Evolutionary conservation across 2,113 vertebrate species (phyloP), one percentile per base, ranked within the genome.

Genomic region (Columba janthina): DNA sequence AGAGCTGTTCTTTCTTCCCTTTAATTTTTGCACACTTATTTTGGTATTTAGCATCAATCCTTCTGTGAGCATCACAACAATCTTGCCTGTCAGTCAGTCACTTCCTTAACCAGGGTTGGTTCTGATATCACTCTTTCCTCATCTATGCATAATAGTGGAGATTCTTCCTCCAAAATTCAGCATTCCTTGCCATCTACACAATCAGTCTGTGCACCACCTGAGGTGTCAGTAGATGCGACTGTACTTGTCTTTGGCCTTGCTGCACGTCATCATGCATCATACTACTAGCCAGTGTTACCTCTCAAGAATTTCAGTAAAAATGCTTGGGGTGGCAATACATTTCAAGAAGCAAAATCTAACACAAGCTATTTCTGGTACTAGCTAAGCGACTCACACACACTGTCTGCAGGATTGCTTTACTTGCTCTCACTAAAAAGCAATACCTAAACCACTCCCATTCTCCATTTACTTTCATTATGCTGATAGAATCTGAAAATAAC

Each of bases 381-480:
- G 64, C 38, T 54, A 16, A 69, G 31, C 4, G 15, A 78, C 34
- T 74, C 25, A n/a, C 28, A 40, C 5, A 15, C 0, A 0, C 26
- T 70, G 40, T 56, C 50, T 65, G 67, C 15, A 61, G 36, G 53
- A 61, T 66, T 83, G 14, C 56, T 86, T 70, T 65, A 16, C 53
- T 54, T 84, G 25, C 53, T 60, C 17, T 34, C 44, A 51, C 34
- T 24, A 51, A 48, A 76, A 80, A 77, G n/a, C 9, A 71, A 21
- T 60, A 44, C 48, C 29, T 90, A 74, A 78, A 38, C 15, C 20
- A 86, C 78, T 74, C 78, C 31, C 53, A 7, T 79, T 66, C 53
- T 92, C 19, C 38, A 64, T 56, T 92, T 72, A 46, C 19, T 17
- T 87, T 82, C 80, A 76, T 72, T 76, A 70, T 89, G 40, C 22